phyloP scores from a whole-genome alignment of 2,888 invertebrate genomes.

The Harpalus rufipes region DNA sequence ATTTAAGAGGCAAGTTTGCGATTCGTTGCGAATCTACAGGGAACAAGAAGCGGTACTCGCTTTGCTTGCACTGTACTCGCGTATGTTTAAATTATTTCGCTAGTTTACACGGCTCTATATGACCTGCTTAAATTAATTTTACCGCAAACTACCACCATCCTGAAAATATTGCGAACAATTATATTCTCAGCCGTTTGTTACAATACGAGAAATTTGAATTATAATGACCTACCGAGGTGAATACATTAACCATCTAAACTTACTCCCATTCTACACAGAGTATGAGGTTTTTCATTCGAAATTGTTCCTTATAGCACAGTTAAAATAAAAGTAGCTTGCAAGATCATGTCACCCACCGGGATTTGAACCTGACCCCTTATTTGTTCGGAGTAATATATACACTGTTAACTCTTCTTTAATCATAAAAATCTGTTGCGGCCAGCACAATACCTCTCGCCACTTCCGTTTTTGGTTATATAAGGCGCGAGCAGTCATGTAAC shows the following conservation, averaged over 20 bases:
- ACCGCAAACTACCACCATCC: slow-evolving; percentile 15
- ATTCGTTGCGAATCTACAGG: slow-evolving; percentile 39
- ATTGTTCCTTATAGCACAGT: neutral
- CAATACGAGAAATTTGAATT: slow-evolving; percentile 3
- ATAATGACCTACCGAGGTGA: neutral
- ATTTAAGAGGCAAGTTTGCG: slow-evolving; percentile 45
- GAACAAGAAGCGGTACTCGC: slow-evolving; percentile 2
- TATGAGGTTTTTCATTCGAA: neutral
- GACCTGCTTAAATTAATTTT: slow-evolving; percentile 44
- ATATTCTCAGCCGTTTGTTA: slow-evolving; percentile 9
- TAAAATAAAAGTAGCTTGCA: neutral
- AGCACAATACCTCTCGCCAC: too few species aligned
- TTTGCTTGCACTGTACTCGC: neutral
- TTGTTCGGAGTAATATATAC: too few species aligned
- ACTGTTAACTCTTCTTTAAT: too few species aligned
- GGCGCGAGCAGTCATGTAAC: too few species aligned
- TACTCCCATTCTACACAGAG: neutral
- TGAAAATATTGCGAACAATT: slow-evolving; percentile 28
- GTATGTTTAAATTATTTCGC: slow-evolving; percentile 46
- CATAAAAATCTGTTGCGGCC: too few species aligned
- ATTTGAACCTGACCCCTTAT: too few species aligned
- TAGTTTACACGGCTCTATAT: slow-evolving; percentile 35
- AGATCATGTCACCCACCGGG: too few species aligned
- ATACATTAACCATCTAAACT: neutral
- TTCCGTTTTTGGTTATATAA: too few species aligned